These are phyloP conservation scores for Villa cingulata DNA, from an alignment of 2,888 invertebrate species.

Conservation along the genomic window DNA sequence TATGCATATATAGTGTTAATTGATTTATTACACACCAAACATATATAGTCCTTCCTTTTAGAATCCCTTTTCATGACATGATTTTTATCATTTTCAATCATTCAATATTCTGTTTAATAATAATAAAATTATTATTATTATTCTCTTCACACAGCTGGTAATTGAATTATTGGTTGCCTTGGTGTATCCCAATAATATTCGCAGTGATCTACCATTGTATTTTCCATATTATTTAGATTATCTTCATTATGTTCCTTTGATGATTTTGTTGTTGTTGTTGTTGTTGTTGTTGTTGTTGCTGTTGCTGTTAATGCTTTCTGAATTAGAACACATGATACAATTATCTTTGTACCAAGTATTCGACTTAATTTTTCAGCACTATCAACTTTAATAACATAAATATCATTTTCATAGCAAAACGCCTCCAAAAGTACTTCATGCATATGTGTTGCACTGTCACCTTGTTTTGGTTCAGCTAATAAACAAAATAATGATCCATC, in stretches of 20 bases:
- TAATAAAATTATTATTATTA: background rate
- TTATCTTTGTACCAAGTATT: conserved; percentile 40
- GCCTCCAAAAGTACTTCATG: conserved; percentile 64
- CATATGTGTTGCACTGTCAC: conserved; percentile 64
- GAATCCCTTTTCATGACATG: too few relatives aligned
- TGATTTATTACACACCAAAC: too few relatives aligned
- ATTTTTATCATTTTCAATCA: too few relatives aligned
- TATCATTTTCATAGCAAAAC: conserved; percentile 65
- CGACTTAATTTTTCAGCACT: conserved; percentile 38
- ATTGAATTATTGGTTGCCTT: conserved; percentile 49
- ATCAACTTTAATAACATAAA: conserved; percentile 57
- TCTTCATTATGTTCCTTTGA: conserved; percentile 40
- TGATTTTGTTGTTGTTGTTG: conserved; percentile 29
- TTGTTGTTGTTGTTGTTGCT: conserved; percentile 14
- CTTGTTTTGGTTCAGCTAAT: conserved; percentile 50
- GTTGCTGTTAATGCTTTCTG: conserved; percentile 32
- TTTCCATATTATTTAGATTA: conserved; percentile 47
- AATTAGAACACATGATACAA: conserved; percentile 38
- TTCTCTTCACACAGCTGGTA: conserved; percentile 53
- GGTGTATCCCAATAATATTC: conserved; percentile 50
- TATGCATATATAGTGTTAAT: too few relatives aligned
- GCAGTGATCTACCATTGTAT: conserved; percentile 50
- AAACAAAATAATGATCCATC: conserved; percentile 55
- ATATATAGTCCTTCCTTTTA: too few relatives aligned
- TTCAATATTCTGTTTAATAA: too few relatives aligned